Evolutionary conservation across 2,888 invertebrate species (phyloP).

Genomic region (Hipparchia sbordonii): DNA sequence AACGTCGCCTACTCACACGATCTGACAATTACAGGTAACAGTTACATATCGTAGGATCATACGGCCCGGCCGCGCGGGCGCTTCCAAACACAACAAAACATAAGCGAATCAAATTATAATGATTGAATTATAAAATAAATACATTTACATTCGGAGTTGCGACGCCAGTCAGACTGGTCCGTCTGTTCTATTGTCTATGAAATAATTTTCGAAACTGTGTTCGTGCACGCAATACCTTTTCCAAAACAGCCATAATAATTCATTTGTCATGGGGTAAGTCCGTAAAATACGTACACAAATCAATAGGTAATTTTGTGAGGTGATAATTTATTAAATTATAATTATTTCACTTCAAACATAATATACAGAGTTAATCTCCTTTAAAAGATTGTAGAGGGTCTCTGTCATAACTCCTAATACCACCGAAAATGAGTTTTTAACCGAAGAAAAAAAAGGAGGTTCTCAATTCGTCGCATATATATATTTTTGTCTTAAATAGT

Average conservation of each 20-base stretch:
- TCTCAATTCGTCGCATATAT: too few species aligned
- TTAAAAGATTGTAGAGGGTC: too few species aligned
- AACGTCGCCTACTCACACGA: conserved; percentile 58
- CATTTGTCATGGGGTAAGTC: neutral
- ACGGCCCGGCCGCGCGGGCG: conserved; percentile 51
- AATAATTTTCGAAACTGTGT: conserved; percentile 31
- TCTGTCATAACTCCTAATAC: too few species aligned
- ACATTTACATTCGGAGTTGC: conserved; percentile 49
- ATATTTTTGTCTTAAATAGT: too few species aligned
- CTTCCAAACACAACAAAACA: conserved; percentile 68
- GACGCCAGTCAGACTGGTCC: conserved; percentile 50
- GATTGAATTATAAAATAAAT: conserved; percentile 74
- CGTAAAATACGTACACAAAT: conserved; percentile 15
- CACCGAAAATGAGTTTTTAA: too few species aligned
- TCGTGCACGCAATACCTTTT: conserved; percentile 2
- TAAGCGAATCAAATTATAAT: conserved; percentile 67
- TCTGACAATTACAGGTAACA: conserved; percentile 66
- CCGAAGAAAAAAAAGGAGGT: too few species aligned
- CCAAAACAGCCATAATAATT: conserved; percentile 23
- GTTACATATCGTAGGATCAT: conserved; percentile 59
- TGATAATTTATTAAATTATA: too few species aligned
- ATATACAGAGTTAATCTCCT: too few species aligned
- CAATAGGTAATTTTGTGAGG: too few species aligned
- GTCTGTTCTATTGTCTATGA: conserved; percentile 42
- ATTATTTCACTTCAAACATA: too few species aligned